Evolutionary conservation across 2,797 vertebrate genomes (phyloP).

Genomic region (Thripadectes ignobilis): DNA sequence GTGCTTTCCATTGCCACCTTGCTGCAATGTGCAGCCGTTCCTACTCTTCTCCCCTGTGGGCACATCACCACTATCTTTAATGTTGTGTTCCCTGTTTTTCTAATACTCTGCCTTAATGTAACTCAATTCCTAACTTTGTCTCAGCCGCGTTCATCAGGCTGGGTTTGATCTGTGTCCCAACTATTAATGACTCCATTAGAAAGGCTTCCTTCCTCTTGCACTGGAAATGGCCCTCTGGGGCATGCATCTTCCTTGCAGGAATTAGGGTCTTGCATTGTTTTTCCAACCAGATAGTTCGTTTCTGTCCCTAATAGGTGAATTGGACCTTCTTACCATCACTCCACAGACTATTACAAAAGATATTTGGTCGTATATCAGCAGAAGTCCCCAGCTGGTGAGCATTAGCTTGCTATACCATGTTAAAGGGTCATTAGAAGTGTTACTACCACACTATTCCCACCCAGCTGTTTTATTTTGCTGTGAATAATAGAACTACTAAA

Average conservation of each 20-base stretch:
- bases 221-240: background rate
- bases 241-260: background rate
- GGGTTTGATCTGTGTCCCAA: background rate
- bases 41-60: background rate
- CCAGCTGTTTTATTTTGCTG: background rate
- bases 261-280: background rate
- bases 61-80: background rate
- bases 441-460: background rate
- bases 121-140: background rate
- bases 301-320: background rate
- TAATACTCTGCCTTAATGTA: background rate
- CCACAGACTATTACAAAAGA: background rate
- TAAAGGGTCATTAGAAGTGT: background rate
- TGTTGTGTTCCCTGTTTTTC: background rate
- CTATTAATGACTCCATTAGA: background rate
- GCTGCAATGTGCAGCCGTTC: background rate
- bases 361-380: background rate
- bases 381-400: fast-evolving
- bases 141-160: background rate
- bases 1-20: background rate
- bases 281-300: background rate
- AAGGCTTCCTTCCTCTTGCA: background rate
- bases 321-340: background rate
- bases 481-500: background rate
- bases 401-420: background rate